phyloP scores from a whole-genome alignment of 2,888 invertebrate species.

The Lasioglossum figueresi region DNA sequence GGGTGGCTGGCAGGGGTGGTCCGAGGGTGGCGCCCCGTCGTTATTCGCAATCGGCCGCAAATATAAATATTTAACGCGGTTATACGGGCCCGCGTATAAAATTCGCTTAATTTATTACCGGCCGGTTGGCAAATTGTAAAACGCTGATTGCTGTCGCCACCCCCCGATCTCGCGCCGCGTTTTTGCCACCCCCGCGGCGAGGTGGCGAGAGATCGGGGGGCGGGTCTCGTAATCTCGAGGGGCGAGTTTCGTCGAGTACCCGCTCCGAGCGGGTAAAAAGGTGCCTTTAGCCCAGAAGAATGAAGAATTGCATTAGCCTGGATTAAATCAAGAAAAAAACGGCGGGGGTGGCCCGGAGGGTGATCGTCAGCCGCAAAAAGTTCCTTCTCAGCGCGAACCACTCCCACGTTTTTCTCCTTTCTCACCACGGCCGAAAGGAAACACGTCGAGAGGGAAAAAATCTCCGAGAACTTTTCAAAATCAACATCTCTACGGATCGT shows the following conservation, averaged over 20 bases:
- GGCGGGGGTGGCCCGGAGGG: background rate
- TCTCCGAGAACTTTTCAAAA: background rate
- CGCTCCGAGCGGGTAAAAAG: conserved; percentile 45
- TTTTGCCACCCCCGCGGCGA: conserved; percentile 3
- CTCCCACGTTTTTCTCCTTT: background rate
- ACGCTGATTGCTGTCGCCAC: conserved; percentile 66
- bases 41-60: conserved; percentile 64
- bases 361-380: conserved; percentile 47
- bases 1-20: background rate
- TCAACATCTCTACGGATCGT: background rate
- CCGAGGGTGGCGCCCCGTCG: conserved; percentile 34
- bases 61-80: conserved; percentile 76
- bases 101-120: conserved; percentile 72
- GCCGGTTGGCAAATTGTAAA: conserved; percentile 70
- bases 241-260: conserved; percentile 60
- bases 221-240: conserved; percentile 61
- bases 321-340: conserved; percentile 66
- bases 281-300: conserved; percentile 57
- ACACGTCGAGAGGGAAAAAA: background rate
- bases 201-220: background rate
- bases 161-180: conserved; percentile 8
- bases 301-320: conserved; percentile 66
- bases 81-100: conserved; percentile 71
- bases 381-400: conserved; percentile 14
- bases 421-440: background rate